Base-by-base conservation (phyloP, 2,113 vertebrate genomes). In the Oryzias javanicus region DNA sequence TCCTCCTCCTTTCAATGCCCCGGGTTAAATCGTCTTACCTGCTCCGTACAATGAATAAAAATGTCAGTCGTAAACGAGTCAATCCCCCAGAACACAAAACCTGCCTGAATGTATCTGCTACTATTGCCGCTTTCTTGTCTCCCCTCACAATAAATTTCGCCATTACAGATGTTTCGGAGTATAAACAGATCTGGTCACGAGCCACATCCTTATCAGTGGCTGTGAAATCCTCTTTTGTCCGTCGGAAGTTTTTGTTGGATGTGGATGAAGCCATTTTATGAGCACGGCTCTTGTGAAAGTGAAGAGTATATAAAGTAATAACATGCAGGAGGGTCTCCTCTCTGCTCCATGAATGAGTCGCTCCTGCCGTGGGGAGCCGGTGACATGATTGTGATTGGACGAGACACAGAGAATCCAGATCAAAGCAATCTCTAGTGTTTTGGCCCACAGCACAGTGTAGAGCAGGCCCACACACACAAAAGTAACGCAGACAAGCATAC, bases 351-450 rank as follows among this genome's bases (percentile, higher is more conserved):
- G 88, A 92, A 91, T 89, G 87, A 91, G 87, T 89, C 78, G 78
- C 80, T 79, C 46, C 81, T 79, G 89, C 87, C 88, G 81, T 88
- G 86, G 86, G 89, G 90, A 90, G 84, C 79, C 79, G 70, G 85
- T 90, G 91, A 91, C 88, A 90, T 90, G 89, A 91, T 84, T 90
- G 88, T 91, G 91, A 93, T 93, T 92, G 91, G 90, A 91, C 88
- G 83, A 91, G 91, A 91, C 90, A 90, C 83, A 70, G 80, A 89
- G 88, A 89, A 91, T 88, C 86, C 90, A 91, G 89, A 93, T 93
- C 91, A 93, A 93, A 93, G 91, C 88, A 88, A 92, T 91, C 90
- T 91, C 89, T 88, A 89, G 89, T 91, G 91, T 91, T 91, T 92
- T 91, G 90, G 91, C 90, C 90, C 91, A 88, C 85, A 89, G 91